Percentiles rank a stretch among this genome's conserved stretches.
Evolutionary conservation across 2,797 vertebrate genomes (phyloP).

Genomic region (Phoeniculus purpureus): DNA sequence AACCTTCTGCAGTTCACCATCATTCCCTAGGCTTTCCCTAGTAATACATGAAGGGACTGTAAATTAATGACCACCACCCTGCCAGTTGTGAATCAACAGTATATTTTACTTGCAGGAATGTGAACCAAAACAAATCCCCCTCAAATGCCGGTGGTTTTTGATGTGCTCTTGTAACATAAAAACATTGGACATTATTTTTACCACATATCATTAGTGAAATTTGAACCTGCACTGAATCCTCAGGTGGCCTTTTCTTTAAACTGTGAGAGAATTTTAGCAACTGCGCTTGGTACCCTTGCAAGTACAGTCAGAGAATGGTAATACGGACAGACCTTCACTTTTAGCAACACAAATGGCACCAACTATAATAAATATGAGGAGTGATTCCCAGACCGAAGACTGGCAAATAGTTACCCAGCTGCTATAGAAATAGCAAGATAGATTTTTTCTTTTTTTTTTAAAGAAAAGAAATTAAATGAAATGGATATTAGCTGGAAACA

Average conservation of each 20-base stretch:
- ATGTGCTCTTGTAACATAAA: conserved; percentile 19
- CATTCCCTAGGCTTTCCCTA: background rate
- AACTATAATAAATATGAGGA: conserved; percentile 74
- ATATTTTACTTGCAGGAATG: conserved; percentile 29
- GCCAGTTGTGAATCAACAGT: conserved; percentile 22
- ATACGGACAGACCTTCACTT: conserved; percentile 74
- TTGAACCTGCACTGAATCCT: conserved; percentile 49
- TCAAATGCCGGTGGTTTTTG: conserved; percentile 10
- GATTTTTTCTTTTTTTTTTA: conserved; percentile 70
- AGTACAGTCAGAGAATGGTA: conserved; percentile 49
- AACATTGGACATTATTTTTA: conserved; percentile 62
- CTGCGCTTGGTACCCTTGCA: conserved; percentile 64
- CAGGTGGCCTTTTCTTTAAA: conserved; percentile 31
- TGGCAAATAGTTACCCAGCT: conserved; percentile 82
- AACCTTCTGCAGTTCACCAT: conserved; percentile 32
- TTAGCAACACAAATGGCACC: conserved; percentile 63
- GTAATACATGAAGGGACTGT: conserved; percentile 17
- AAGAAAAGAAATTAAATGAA: conserved; percentile 85
- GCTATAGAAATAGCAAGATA: conserved; percentile 80
- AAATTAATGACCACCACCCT: conserved; percentile 42
- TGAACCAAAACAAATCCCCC: conserved; percentile 48
- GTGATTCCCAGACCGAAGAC: conserved; percentile 76
- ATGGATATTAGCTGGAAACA: conserved; percentile 85
- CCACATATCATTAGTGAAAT: conserved; percentile 54
- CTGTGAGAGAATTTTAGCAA: conserved; percentile 52